Base-by-base conservation (phyloP, 2,113 vertebrate species). In the Channa maculata region DNA sequence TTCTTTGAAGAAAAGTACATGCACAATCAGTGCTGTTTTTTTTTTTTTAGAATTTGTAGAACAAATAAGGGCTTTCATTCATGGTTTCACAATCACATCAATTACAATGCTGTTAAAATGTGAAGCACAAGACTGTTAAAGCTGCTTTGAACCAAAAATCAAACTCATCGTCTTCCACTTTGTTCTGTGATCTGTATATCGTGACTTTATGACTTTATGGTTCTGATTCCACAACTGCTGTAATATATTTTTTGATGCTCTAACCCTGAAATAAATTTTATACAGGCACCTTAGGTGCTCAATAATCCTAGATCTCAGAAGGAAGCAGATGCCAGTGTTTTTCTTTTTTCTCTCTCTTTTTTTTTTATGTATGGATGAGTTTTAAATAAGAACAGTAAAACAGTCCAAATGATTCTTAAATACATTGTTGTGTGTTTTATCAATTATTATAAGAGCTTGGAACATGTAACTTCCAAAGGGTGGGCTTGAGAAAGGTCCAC, bases 311-410 rank as follows among this genome's bases (percentile, higher is more conserved):
- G 62, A 52, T 70, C 44, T 76, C 69, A 12, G 53, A 82, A 65
- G 66, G 70, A 83, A 65, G 55, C 43, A 65, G 53, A 71, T 38
- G 37, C 70, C 15, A 36, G 53, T 71, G 4, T 4, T 46, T 75
- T 24, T 24, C 24, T 24, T 24, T 24, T 24, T 24, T 24, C 24
- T 24, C 24, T 24, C 24, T 24, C 24, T 24, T 24, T 24, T 24
- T 24, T 24, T 24, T 72, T 82, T 84, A 63, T 7, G 77, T 84
- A 64, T 66, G 76, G 44, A 64, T 73, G 39, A 65, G 63, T 82
- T 80, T 82, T 33, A 59, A 87, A 83, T 82, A 41, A 87, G 36
- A 58, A 12, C 73, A 91, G 91, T 90, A 82, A 92, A 89, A 72
- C 38, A 15, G 43, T 80, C 52, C 41, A 71, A 65, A 79, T 85